Evolutionary conservation across 2,797 vertebrate species (phyloP).

Genomic region (Enoplosus armatus): DNA sequence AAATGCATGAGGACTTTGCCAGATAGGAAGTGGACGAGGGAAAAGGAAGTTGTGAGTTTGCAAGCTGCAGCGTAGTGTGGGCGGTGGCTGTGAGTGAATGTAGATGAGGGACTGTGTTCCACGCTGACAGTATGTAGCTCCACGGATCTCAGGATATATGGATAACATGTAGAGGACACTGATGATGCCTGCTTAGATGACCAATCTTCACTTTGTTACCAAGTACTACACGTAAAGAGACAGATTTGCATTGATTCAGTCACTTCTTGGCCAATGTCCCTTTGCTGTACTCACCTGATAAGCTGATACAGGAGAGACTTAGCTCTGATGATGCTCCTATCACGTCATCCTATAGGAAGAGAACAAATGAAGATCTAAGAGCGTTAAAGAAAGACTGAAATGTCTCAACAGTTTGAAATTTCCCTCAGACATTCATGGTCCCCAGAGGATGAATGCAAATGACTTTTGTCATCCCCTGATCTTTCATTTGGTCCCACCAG

Average conservation of each 20-base stretch:
- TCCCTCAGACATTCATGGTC: too few relatives aligned
- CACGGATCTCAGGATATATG: neutral
- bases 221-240: neutral
- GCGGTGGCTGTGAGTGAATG: neutral
- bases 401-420: too few relatives aligned
- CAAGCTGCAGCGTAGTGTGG: too few relatives aligned
- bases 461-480: neutral
- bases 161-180: neutral
- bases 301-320: slow-evolving; percentile 87
- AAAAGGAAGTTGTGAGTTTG: neutral
- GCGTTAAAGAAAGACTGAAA: neutral
- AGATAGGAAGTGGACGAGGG: neutral
- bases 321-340: slow-evolving; percentile 82
- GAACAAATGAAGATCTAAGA: neutral
- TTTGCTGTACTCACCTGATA: slow-evolving; percentile 84
- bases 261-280: neutral
- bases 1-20: neutral
- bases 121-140: neutral
- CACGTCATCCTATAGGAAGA: slow-evolving; percentile 79
- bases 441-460: too few relatives aligned
- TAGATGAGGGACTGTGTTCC: neutral
- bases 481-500: too few relatives aligned
- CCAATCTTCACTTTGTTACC: neutral
- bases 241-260: neutral
- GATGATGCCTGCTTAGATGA: neutral